Conservation (phyloP, 2,797 vertebrate genomes). For the Dromococcyx pavoninus region DNA sequence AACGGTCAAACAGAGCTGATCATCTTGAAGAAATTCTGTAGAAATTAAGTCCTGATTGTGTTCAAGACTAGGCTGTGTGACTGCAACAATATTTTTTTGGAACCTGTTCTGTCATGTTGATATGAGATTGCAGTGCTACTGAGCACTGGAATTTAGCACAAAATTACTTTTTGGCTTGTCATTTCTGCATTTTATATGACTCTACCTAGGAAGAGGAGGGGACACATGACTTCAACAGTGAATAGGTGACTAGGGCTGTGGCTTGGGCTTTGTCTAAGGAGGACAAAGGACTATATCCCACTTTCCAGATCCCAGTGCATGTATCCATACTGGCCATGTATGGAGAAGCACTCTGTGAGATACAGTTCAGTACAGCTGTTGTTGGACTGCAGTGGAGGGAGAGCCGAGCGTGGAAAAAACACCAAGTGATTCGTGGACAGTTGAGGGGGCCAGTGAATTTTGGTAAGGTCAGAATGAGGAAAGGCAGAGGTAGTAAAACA, state of each 20-base stretch:
- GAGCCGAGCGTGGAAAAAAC: not conserved
- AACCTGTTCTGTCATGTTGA: not conserved
- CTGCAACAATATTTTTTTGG: not conserved
- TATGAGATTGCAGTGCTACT: fast-evolving
- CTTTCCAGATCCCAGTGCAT: not conserved
- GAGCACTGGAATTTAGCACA: not conserved
- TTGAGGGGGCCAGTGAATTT: not conserved
- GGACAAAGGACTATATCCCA: not conserved
- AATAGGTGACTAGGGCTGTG: not conserved
- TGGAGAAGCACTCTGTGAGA: not conserved
- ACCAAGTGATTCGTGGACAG: not conserved
- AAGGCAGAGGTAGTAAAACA: not conserved
- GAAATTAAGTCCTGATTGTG: not conserved
- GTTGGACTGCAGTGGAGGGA: not conserved
- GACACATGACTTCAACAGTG: not conserved
- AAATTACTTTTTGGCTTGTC: not conserved
- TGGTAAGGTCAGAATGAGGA: not conserved
- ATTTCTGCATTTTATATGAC: not conserved
- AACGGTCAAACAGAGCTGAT: not conserved
- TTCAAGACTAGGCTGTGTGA: not conserved
- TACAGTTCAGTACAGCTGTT: not conserved
- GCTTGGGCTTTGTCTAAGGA: not conserved
- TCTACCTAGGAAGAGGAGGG: not conserved
- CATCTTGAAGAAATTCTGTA: not conserved
- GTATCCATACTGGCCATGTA: not conserved